Base-by-base conservation (phyloP, 2,113 vertebrate species). In the Eolophus roseicapilla region DNA sequence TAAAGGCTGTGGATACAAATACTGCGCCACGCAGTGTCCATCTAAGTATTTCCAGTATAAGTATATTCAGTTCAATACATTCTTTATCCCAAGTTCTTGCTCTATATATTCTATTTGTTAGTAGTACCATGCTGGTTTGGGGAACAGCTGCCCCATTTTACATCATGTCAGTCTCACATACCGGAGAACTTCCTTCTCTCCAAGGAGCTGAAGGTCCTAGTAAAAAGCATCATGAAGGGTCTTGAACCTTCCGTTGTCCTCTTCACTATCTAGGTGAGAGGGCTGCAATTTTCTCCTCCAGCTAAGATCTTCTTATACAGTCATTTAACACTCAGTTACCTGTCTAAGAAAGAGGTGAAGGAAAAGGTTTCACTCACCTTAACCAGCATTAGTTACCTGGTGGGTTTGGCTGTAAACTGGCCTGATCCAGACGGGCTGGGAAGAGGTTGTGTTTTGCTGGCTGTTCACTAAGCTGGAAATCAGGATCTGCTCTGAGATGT, bases 21-120 rank as follows among this genome's bases (percentile, higher is more conserved):
- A 3, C 25, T 18, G 6, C 27, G n/a, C 37, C 50, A n/a, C 0
- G 1, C n/a, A 23, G 4, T 33, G 35, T 3, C 19, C 13, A 18
- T 10, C 17, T 28, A 41, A 74, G 14, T 15, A 16, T 28, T 69
- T 71, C 53, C 33, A 33, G 18, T 4, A 2, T 7, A n/a, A 53
- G 33, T 3, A 3, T 59, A 35, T 23, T 8, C 27, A 27, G 2
- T 37, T 4, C 1, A 25, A 29, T 21, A 1, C 19, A 14, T 33
- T 46, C 28, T 55, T 47, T 13, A 18, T 69, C 12, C 19, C 18
- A 3, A 8, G 5, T 6, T 29, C 3, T 10, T 49, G 10, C 24
- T 62, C 35, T 15, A 0, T 10, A 2, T 17, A 49, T 75, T 35
- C 80, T 23, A 13, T 44, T 35, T 27, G 5, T 44, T 82, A 80